These are phyloP conservation scores for Orgyia antiqua DNA, from an alignment of 2,888 invertebrate genomes.

Conservation along the genomic window DNA sequence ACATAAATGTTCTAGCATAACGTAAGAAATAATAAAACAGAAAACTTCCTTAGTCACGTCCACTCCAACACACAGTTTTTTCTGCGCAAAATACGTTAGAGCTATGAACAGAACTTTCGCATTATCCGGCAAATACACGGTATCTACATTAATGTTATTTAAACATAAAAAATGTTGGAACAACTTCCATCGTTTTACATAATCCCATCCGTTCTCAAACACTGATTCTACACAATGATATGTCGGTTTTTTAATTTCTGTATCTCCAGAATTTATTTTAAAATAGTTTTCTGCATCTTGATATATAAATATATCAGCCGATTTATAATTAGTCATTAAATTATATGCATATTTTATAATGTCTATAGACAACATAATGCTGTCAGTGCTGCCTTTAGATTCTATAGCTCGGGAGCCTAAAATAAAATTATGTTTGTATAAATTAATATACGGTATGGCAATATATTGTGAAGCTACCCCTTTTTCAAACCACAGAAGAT, in stretches of 20 bases:
- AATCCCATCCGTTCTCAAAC: conserved; percentile 41
- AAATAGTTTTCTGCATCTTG: background rate
- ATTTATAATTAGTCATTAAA: conserved; percentile 29
- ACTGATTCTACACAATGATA: conserved; percentile 23
- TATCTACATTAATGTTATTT: conserved; percentile 13
- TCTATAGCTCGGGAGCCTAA: conserved; percentile 8
- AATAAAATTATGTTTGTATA: conserved; percentile 12
- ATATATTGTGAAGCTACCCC: conserved; percentile 15
- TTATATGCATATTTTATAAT: conserved; percentile 38
- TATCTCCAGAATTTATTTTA: conserved; percentile 4
- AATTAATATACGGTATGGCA: conserved; percentile 12
- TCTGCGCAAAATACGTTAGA: conserved; percentile 31
- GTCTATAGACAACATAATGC: conserved; percentile 26
- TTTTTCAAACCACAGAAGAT: conserved; percentile 21
- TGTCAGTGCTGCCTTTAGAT: conserved; percentile 1
- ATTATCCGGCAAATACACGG: conserved; percentile 24
- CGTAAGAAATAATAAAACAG: conserved; percentile 26
- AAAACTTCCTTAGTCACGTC: conserved; percentile 19
- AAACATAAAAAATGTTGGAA: conserved; percentile 16
- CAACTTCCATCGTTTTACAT: conserved; percentile 6
- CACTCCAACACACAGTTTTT: conserved; percentile 12
- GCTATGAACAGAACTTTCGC: conserved; percentile 30
- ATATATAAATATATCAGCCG: conserved; percentile 9
- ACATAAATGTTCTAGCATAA: background rate
- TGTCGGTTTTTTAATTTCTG: conserved; percentile 17